Percentiles rank a stretch among this genome's conserved stretches.
Conservation (phyloP, 2,888 invertebrate species). For the Xanthostigma xanthostigma region DNA sequence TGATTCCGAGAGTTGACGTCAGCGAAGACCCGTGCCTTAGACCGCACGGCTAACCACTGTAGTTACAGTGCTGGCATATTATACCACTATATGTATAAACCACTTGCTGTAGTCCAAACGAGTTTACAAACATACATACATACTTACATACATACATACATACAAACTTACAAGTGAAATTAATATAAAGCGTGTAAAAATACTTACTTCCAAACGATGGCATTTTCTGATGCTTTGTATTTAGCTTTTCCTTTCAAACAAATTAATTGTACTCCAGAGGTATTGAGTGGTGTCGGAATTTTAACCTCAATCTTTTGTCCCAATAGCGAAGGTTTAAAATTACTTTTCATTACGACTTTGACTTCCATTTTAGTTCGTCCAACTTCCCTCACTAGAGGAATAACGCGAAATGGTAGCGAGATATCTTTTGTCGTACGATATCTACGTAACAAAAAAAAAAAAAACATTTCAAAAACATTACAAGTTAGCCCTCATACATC, state of each 20-base stretch:
- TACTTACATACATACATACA: too few species aligned
- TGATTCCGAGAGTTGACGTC: too few species aligned
- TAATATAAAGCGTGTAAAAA: too few species aligned
- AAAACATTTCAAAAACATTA: background rate
- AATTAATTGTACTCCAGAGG: constrained; percentile 96
- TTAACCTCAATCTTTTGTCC: constrained; percentile 99
- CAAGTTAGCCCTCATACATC: background rate
- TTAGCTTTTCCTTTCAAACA: constrained; percentile 99
- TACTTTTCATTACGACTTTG: constrained; percentile 96
- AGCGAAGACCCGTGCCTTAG: too few species aligned
- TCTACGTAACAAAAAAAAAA: constrained; percentile 30
- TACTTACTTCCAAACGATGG: constrained; percentile 86
- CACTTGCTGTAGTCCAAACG: too few species aligned
- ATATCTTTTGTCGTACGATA: constrained; percentile 99
- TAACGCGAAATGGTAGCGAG: constrained; percentile 97
- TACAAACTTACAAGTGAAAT: too few species aligned
- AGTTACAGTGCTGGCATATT: too few species aligned
- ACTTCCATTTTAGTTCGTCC: constrained; percentile 99
- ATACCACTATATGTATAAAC: too few species aligned
- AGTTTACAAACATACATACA: too few species aligned
- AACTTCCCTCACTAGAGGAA: constrained; percentile 93
- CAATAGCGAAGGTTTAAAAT: constrained; percentile 93
- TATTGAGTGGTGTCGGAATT: constrained; percentile 97
- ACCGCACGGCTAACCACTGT: too few species aligned
- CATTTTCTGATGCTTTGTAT: constrained; percentile 99